Evolutionary conservation across 2,113 vertebrate species (phyloP).

Genomic region (Euleptes europaea): DNA sequence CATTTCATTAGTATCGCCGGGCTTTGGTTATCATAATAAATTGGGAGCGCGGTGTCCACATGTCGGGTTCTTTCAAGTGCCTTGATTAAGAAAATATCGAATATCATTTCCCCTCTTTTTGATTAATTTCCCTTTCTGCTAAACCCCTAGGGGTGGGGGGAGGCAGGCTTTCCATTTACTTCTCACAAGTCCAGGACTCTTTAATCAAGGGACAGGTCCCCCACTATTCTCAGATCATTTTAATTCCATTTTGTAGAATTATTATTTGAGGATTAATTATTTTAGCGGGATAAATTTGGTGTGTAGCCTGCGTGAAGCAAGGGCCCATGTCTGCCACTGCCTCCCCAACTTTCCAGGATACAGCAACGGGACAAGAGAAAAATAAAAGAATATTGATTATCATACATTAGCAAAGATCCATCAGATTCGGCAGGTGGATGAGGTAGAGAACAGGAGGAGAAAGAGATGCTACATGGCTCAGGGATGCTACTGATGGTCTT

Average conservation of each 20-base stretch:
- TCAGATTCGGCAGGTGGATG: not conserved
- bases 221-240: not conserved
- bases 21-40: conserved; percentile 52
- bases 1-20: conserved; percentile 12
- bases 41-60: conserved; percentile 10
- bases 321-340: not conserved
- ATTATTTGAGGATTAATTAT: not conserved
- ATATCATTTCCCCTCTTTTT: conserved; percentile 8
- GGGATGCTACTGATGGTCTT: no score
- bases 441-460: not conserved
- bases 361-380: not conserved
- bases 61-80: conserved; percentile 46
- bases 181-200: fast-evolving
- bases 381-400: not conserved
- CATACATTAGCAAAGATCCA: not conserved
- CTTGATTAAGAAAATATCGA: conserved; percentile 52
- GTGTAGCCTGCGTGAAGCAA: conserved; percentile 23
- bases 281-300: not conserved
- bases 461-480: not conserved
- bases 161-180: not conserved
- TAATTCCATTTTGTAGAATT: conserved; percentile 35
- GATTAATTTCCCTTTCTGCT: conserved; percentile 39
- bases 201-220: not conserved
- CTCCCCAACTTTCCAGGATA: not conserved
- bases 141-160: not conserved